These are phyloP conservation scores for Sphinx pinastri DNA, from an alignment of 2,888 invertebrate genomes.

Conservation along the genomic window DNA sequence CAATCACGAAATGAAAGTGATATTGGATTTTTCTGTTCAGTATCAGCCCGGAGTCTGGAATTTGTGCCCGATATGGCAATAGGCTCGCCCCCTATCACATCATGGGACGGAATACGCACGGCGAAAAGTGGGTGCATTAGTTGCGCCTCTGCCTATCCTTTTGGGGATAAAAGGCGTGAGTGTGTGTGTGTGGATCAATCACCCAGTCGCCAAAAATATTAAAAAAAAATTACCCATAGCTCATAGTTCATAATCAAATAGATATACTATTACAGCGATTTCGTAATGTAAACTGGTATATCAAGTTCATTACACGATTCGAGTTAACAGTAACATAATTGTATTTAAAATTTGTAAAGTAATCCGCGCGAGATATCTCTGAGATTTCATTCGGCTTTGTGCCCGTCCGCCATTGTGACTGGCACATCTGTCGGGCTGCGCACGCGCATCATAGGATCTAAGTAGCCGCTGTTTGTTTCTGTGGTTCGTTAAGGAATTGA, in stretches of 20 bases:
- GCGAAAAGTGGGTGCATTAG: too few species aligned
- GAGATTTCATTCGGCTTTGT: constrained; percentile 76
- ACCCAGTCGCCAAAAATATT: background rate
- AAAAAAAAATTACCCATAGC: background rate
- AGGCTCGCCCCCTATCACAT: too few species aligned
- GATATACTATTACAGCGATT: constrained; percentile 14
- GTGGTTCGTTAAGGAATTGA: background rate
- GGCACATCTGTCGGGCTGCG: constrained; percentile 73
- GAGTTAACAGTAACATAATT: constrained; percentile 74
- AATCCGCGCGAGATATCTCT: constrained; percentile 76
- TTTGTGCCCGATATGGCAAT: too few species aligned
- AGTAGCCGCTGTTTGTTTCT: constrained; percentile 17
- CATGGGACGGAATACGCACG: too few species aligned
- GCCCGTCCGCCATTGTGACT: constrained; percentile 75
- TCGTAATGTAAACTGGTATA: constrained; percentile 30
- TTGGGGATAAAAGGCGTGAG: too few species aligned
- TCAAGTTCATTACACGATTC: constrained; percentile 72
- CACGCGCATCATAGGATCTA: constrained; percentile 36
- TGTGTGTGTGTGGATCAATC: too few species aligned
- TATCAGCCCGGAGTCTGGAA: too few species aligned
- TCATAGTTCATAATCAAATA: background rate
- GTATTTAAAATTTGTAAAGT: constrained; percentile 77
- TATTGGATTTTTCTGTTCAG: too few species aligned
- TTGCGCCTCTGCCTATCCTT: too few species aligned
- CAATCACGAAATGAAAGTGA: too few species aligned